phyloP scores from a whole-genome alignment of 1,140 invertebrate species.

The Arctopsyche grandis region DNA sequence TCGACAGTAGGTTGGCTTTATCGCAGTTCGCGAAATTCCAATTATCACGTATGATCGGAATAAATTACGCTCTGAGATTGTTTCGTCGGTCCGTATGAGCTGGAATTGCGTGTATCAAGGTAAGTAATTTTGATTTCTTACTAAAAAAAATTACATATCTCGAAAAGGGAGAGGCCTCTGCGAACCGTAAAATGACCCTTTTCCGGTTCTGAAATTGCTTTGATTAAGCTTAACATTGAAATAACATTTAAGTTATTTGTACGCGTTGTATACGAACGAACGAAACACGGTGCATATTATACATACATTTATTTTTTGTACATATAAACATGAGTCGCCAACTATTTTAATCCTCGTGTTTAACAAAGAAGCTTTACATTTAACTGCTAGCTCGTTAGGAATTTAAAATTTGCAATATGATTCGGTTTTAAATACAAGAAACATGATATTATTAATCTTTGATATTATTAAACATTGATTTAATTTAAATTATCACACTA shows the following conservation, averaged over 20 bases:
- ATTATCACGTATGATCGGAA: not conserved
- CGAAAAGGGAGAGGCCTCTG: conserved; percentile 43
- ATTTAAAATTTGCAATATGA: too few relatives aligned
- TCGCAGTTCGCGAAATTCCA: not conserved
- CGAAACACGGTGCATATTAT: not conserved
- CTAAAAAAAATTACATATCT: conserved; percentile 40
- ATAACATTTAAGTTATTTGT: conserved; percentile 43
- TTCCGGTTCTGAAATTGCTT: conserved; percentile 49
- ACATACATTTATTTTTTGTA: too few relatives aligned
- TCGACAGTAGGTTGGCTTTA: not conserved
- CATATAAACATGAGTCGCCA: not conserved
- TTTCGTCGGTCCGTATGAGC: too few relatives aligned
- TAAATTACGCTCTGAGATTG: not conserved
- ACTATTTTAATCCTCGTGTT: not conserved
- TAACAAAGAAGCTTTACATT: too few relatives aligned
- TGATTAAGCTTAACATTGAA: conserved; percentile 47
- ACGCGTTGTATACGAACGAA: conserved; percentile 5
- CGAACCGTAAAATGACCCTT: conserved; percentile 52
- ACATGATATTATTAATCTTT: too few relatives aligned
- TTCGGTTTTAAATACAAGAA: too few relatives aligned
- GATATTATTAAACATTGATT: too few relatives aligned
- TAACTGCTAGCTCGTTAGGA: too few relatives aligned
- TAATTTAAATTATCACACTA: too few relatives aligned
- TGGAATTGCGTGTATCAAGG: conserved; percentile 35
- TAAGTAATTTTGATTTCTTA: conserved; percentile 42